Conservation (phyloP, 2,888 invertebrate species). For the Argyra leucocephala region DNA sequence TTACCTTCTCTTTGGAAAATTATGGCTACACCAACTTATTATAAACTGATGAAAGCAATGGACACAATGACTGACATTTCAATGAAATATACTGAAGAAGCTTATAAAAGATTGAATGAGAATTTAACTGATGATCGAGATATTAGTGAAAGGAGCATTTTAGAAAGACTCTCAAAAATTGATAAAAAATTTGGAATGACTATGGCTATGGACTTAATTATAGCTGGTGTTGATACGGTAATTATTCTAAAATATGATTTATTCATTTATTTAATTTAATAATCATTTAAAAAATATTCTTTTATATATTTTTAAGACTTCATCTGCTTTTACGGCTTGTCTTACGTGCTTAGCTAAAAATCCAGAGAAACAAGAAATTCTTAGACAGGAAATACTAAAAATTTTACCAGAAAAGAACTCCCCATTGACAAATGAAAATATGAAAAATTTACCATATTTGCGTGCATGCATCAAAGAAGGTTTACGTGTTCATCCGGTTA, state of each 20-base stretch:
- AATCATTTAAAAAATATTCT: not conserved
- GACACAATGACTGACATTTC: slow-evolving; percentile 31
- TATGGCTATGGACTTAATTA: slow-evolving; percentile 62
- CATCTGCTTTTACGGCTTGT: slow-evolving; percentile 27
- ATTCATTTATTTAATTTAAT: too few relatives aligned
- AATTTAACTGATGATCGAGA: slow-evolving; percentile 33
- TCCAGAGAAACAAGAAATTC: slow-evolving; percentile 53
- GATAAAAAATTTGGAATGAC: slow-evolving; percentile 53
- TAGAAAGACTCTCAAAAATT: slow-evolving; percentile 54
- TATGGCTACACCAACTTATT: slow-evolving; percentile 33
- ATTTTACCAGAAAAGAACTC: slow-evolving; percentile 43
- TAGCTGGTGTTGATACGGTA: slow-evolving; percentile 66
- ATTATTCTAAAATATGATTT: slow-evolving; percentile 19
- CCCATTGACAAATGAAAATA: slow-evolving; percentile 42
- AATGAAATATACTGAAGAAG: slow-evolving; percentile 35
- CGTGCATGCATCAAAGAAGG: slow-evolving; percentile 67
- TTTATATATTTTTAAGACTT: slow-evolving; percentile 27
- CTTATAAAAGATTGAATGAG: slow-evolving; percentile 30
- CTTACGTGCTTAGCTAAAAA: slow-evolving; percentile 49
- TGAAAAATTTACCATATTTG: slow-evolving; percentile 51
- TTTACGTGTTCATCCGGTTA: slow-evolving; percentile 51
- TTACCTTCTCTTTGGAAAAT: slow-evolving; percentile 36
- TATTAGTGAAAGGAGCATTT: slow-evolving; percentile 49
- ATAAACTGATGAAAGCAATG: slow-evolving; percentile 28
- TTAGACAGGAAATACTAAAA: slow-evolving; percentile 50